Base-by-base conservation (phyloP, 1,140 invertebrate genomes). In the Drosophila navojoa region DNA sequence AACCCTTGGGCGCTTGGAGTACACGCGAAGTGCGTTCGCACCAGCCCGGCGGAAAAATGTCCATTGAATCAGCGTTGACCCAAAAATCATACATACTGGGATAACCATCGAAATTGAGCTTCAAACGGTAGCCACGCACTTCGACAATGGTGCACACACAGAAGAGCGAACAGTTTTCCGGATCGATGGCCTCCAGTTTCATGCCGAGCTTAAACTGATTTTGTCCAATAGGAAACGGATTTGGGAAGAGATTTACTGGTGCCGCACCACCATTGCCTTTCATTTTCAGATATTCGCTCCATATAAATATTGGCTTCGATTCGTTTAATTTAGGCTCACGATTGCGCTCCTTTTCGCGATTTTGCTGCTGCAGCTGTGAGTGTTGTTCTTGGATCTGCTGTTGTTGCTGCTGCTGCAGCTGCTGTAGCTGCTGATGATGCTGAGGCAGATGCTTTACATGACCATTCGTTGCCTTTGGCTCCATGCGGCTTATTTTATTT, bases 151-250 rank as follows among this genome's bases (percentile, higher is more conserved):
- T 96, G 25, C 98, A 94, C 25, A 98, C 97, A 92, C 97, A 98
- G 90, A 98, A 98, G 52, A 97, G 92, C 0, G 96, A 96, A 58
- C 97, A 97, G 92, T 98, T 96, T 78, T 96, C 95, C 0, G 97
- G 98, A 93, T 99, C 98, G 67, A 98, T 97, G 0, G 97, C 98
- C 93, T 99, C 98, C 55, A 99, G 86, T 89, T 97, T 97, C 97
- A 98, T 98, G 10, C 97, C 97, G 58, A 96, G 94, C 92, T 95
- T 94, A 76, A 97, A 97, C 16, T 94, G 93, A 92, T 97, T 97
- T 77, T 95, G 94, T 49, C 77, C 92, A 86, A 93, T 95, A 49
- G 94, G 96, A 76, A 96, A 96, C 0, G 96, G 94, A 90, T 97
- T 96, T 75, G 96, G 95, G 77, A 97, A 97, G 5, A 97, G 91